Evolutionary conservation across 2,888 invertebrate genomes (phyloP).

Genomic region (Panzeria rudis): DNA sequence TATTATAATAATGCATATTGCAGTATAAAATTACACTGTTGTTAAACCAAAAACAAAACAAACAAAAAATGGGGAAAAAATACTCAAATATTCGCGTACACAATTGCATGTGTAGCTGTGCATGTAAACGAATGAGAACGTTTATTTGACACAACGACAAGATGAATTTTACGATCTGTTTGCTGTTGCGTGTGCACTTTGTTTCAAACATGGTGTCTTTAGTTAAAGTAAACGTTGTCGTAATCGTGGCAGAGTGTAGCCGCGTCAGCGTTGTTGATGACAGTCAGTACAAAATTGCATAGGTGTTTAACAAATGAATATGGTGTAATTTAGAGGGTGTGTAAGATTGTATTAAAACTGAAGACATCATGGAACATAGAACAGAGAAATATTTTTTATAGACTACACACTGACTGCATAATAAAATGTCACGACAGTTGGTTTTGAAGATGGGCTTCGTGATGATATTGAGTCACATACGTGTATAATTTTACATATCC

Average conservation of each 20-base stretch:
- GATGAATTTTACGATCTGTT: slow-evolving; percentile 61
- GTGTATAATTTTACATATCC: background rate
- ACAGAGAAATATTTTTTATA: slow-evolving; percentile 5
- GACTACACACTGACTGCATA: slow-evolving; percentile 58
- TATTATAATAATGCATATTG: slow-evolving; percentile 66
- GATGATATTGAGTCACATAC: slow-evolving; percentile 23
- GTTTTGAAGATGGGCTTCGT: slow-evolving; percentile 45
- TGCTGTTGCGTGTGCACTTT: slow-evolving; percentile 68
- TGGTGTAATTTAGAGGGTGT: slow-evolving; percentile 19
- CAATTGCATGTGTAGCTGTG: background rate
- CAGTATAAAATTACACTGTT: slow-evolving; percentile 68
- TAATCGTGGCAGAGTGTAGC: slow-evolving; percentile 7
- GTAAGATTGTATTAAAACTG: slow-evolving; percentile 24
- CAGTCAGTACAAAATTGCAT: slow-evolving; percentile 10
- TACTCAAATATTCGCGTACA: background rate
- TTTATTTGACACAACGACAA: slow-evolving; percentile 53
- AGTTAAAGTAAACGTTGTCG: slow-evolving; percentile 10
- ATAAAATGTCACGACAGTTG: slow-evolving; percentile 67
- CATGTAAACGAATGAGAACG: slow-evolving; percentile 48
- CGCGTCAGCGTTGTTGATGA: slow-evolving; percentile 27
- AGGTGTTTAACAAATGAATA: slow-evolving; percentile 28
- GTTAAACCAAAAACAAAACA: slow-evolving; percentile 37
- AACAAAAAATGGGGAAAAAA: background rate
- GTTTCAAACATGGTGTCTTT: background rate
- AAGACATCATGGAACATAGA: slow-evolving; percentile 21